Evolutionary conservation across 2,888 invertebrate genomes (phyloP).

Genomic region (Clepsis dumicolana): DNA sequence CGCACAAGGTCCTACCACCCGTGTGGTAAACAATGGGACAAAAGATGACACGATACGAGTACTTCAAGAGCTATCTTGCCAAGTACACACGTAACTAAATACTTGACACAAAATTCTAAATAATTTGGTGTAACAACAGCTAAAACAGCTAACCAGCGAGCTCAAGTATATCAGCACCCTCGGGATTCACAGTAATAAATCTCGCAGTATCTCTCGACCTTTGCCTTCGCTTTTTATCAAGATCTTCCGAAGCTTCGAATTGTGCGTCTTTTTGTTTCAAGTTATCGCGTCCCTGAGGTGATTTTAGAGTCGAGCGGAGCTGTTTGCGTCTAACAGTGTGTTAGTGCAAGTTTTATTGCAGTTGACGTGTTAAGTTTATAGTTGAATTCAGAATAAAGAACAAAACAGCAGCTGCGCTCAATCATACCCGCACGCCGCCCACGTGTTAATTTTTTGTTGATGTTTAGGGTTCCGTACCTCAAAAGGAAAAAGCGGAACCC

Average conservation of each 20-base stretch:
- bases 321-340: conserved; percentile 37
- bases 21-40: too few relatives aligned
- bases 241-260: conserved; percentile 54
- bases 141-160: conserved; percentile 32
- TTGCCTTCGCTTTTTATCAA: conserved; percentile 70
- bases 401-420: too few relatives aligned
- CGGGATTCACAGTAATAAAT: conserved; percentile 75
- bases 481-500: too few relatives aligned
- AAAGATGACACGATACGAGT: too few relatives aligned
- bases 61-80: too few relatives aligned
- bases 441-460: too few relatives aligned
- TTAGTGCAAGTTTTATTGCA: neutral
- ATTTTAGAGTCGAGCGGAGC: conserved; percentile 55
- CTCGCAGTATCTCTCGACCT: conserved; percentile 66
- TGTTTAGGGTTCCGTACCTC: too few relatives aligned
- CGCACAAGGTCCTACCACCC: too few relatives aligned
- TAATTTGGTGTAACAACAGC: conserved; percentile 2
- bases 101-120: neutral
- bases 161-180: conserved; percentile 70
- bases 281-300: conserved; percentile 57
- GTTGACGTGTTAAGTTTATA: neutral
- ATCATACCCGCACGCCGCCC: too few relatives aligned
- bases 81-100: too few relatives aligned
- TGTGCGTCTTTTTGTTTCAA: conserved; percentile 51
- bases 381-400: too few relatives aligned